phyloP scores from a whole-genome alignment of 2,888 invertebrate species.

The Caenorhabditis uteleia region DNA sequence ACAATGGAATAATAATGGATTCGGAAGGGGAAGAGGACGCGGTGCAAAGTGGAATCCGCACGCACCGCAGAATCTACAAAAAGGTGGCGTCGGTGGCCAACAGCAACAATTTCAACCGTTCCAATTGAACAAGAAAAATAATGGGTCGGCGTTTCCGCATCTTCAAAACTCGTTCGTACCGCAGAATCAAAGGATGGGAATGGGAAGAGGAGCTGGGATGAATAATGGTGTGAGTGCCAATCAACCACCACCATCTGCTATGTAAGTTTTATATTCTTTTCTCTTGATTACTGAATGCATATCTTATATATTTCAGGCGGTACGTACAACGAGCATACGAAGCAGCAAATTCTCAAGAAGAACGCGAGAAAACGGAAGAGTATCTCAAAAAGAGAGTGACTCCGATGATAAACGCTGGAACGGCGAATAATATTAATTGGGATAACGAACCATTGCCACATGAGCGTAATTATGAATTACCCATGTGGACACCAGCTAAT shows the following conservation, averaged over 20 bases:
- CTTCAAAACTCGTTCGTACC: constrained; percentile 32
- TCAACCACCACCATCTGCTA: constrained; percentile 15
- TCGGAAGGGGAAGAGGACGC: constrained; percentile 22
- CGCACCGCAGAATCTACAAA: constrained; percentile 11
- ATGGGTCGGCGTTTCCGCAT: constrained; percentile 17
- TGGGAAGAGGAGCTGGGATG: constrained; percentile 17
- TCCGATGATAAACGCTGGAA: constrained; percentile 85
- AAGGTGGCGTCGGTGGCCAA: neutral
- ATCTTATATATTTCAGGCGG: constrained; percentile 71
- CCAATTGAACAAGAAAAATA: constrained; percentile 23
- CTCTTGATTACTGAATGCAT: neutral
- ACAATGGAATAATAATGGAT: constrained; percentile 31
- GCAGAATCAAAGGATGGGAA: constrained; percentile 22
- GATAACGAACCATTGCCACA: constrained; percentile 87
- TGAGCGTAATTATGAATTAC: constrained; percentile 55
- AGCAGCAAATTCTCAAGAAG: constrained; percentile 83
- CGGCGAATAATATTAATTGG: constrained; percentile 91
- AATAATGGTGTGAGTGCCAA: neutral
- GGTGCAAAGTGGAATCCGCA: constrained; percentile 29
- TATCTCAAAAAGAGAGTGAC: constrained; percentile 92
- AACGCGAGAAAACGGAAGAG: constrained; percentile 91
- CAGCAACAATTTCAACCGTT: constrained; percentile 28
- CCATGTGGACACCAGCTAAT: constrained; percentile 56
- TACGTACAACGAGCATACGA: constrained; percentile 92
- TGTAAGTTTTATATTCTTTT: constrained; percentile 8